Evolutionary conservation across 2,797 vertebrate genomes (phyloP).

Genomic region (Limnodromus scolopaceus): DNA sequence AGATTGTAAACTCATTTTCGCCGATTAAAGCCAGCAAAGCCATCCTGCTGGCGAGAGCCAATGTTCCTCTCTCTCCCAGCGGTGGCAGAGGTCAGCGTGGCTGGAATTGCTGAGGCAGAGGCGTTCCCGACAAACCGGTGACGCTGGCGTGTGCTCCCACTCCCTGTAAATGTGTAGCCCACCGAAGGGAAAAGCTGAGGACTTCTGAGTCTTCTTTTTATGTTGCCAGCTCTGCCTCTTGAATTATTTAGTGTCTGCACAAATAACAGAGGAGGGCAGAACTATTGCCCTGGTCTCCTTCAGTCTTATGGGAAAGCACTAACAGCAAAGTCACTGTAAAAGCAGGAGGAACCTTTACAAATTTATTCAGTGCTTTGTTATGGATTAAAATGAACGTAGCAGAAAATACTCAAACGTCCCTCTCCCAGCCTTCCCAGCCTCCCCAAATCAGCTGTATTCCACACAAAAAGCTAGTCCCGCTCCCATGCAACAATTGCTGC

Average conservation of each 20-base stretch:
- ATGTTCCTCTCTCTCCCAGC: background rate
- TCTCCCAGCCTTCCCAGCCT: background rate
- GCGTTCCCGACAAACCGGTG: accelerated
- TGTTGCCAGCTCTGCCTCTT: background rate
- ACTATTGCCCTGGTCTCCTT: background rate
- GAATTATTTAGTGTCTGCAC: background rate
- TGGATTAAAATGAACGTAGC: accelerated
- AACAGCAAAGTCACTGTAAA: background rate
- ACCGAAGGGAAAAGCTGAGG: background rate
- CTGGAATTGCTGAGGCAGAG: background rate
- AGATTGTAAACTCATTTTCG: background rate
- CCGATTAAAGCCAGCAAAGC: background rate
- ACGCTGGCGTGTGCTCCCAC: accelerated
- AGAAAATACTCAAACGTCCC: background rate
- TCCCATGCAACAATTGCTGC: background rate
- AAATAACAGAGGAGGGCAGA: background rate
- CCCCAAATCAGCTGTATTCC: background rate
- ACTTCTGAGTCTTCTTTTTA: background rate
- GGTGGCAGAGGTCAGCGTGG: background rate
- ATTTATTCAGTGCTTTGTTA: background rate
- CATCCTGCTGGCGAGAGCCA: background rate
- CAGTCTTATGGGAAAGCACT: background rate
- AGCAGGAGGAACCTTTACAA: background rate
- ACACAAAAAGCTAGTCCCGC: background rate
- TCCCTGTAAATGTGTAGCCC: accelerated